Evolutionary conservation across 2,113 vertebrate species (phyloP).

Genomic region (Guaruba guarouba): DNA sequence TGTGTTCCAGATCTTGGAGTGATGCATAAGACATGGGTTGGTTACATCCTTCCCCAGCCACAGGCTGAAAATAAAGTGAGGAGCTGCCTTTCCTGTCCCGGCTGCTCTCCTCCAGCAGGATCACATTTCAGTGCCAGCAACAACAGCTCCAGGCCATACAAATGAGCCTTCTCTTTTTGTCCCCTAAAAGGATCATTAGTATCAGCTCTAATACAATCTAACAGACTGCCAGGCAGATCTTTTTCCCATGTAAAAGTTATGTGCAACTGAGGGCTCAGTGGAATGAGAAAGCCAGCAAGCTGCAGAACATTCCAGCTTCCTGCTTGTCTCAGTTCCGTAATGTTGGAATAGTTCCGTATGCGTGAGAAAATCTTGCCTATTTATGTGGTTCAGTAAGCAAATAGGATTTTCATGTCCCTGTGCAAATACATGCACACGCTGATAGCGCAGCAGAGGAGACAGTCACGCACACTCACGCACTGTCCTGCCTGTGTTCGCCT

Average conservation of each 20-base stretch:
- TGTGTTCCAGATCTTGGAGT: neutral
- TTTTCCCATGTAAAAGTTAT: neutral
- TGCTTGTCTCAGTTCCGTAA: neutral
- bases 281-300: neutral
- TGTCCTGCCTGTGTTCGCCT: neutral
- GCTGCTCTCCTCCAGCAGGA: neutral
- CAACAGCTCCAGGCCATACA: slow-evolving; percentile 41
- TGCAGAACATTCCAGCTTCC: neutral
- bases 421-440: neutral
- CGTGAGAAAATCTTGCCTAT: neutral
- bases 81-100: slow-evolving; percentile 38
- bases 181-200: neutral
- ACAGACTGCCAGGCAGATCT: neutral
- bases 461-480: neutral
- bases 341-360: neutral
- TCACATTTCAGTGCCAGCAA: slow-evolving; percentile 15
- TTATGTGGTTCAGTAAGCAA: neutral
- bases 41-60: neutral
- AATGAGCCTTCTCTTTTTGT: slow-evolving; percentile 18
- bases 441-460: accelerated
- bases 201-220: neutral
- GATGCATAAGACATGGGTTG: neutral
- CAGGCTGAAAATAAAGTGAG: neutral
- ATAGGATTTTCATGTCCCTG: neutral
- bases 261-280: neutral